phyloP scores from a whole-genome alignment of 2,113 vertebrate species.

The Perca flavescens region DNA sequence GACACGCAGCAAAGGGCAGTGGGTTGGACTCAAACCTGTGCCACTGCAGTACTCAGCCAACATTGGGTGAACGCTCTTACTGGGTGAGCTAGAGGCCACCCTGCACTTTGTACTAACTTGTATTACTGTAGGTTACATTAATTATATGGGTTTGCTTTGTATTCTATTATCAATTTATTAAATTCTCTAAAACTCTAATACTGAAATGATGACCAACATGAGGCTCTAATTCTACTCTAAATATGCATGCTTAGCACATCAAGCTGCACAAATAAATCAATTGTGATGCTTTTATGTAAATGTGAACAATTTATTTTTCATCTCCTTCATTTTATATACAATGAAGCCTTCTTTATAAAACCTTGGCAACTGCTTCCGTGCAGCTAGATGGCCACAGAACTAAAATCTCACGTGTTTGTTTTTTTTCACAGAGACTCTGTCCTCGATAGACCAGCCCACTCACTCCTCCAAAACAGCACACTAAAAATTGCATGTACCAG shows the following conservation, averaged over 20 bases:
- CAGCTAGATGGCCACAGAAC: conserved; percentile 16
- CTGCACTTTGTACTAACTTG: no score
- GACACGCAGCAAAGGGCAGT: no score
- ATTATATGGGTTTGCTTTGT: neutral
- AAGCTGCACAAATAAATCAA: neutral
- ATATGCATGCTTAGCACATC: neutral
- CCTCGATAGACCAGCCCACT: conserved; percentile 27
- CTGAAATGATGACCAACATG: neutral
- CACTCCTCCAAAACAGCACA: conserved; percentile 4
- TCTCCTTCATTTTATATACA: neutral
- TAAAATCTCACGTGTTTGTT: conserved; percentile 20
- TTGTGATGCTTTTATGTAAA: neutral
- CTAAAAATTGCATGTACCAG: neutral
- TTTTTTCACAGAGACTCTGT: conserved; percentile 23
- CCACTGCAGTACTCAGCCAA: no score
- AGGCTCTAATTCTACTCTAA: neutral
- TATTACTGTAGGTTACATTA: no score
- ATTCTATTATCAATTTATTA: neutral
- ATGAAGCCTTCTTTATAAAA: conserved; percentile 4
- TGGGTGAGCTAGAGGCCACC: no score
- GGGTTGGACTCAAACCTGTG: no score
- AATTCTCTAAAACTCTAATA: neutral
- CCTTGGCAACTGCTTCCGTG: conserved; percentile 9
- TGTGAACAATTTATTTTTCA: neutral
- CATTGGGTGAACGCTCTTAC: no score